Evolutionary conservation across 2,888 invertebrate genomes (phyloP).

Genomic region (Odontomyia ornata): DNA sequence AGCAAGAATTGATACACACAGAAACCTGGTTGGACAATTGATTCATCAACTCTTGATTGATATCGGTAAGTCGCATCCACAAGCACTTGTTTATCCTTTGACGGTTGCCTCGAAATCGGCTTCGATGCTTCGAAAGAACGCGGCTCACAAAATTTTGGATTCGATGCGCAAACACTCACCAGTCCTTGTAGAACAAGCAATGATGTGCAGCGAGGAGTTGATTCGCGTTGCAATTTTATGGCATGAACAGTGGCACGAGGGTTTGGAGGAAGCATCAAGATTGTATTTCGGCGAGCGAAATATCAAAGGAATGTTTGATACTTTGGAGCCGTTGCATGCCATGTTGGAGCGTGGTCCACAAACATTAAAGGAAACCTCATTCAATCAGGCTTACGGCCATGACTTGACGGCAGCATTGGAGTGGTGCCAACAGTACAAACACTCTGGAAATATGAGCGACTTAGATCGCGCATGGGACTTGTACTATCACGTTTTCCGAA

Average conservation of each 20-base stretch:
- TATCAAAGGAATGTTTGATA: constrained; percentile 95
- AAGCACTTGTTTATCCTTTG: constrained; percentile 95
- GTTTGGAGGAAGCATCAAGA: constrained; percentile 91
- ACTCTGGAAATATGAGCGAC: constrained; percentile 86
- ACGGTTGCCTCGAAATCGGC: constrained; percentile 97
- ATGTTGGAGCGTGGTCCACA: constrained; percentile 95
- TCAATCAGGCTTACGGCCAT: constrained; percentile 94
- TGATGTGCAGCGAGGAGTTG: constrained; percentile 95
- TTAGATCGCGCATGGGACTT: constrained; percentile 99
- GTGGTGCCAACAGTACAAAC: constrained; percentile 92
- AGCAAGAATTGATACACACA: constrained; percentile 94
- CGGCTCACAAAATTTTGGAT: constrained; percentile 93
- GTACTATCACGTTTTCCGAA: constrained; percentile 97
- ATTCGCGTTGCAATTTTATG: constrained; percentile 98
- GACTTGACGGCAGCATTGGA: constrained; percentile 95
- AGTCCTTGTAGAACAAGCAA: constrained; percentile 91
- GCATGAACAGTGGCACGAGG: constrained; percentile 99
- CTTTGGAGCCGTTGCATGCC: constrained; percentile 91
- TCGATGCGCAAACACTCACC: constrained; percentile 96
- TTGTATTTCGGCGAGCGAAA: constrained; percentile 97
- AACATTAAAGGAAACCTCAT: constrained; percentile 96
- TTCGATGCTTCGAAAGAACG: constrained; percentile 82
- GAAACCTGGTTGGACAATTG: constrained; percentile 85
- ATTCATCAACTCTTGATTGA: constrained; percentile 95
- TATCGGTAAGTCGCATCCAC: constrained; percentile 97